Base-by-base conservation (phyloP, 2,113 vertebrate species). In the Hepsetus odoe region DNA sequence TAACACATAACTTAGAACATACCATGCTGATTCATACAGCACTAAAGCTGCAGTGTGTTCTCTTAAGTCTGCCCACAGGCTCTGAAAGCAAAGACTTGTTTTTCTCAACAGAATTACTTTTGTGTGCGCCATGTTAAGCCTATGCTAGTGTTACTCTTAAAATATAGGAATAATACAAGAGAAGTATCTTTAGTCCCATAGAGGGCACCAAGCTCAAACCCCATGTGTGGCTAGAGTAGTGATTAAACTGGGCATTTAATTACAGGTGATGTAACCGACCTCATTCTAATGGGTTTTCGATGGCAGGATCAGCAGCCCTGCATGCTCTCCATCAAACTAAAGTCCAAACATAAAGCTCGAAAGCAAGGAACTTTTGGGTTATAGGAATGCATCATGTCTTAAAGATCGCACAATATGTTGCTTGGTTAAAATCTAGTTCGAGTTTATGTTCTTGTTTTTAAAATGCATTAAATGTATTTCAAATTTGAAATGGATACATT, bases 201-300 rank as follows among this genome's bases (percentile, higher is more conserved):
- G 77, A 75, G n/a, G 46, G 22, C 81, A 75, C 26, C 38, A 35
- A 74, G 53, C 42, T 64, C 64, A 70, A 78, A 73, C 62, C 76
- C 51, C 76, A 49, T 22, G 30, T 71, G 76, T 74, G 74, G 35
- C 33, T 79, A 32, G 13, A 80, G 66, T 64, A 70, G 67, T 83
- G 77, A 80, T 80, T 79, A 83, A 83, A 76, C 46, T 2, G n/a
- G 73, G 66, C 72, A 49, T 65, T 79, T 82, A 79, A 82, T 75
- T 79, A 82, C 72, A 75, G 76, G 55, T 58, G 28, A 79, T 61
- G 30, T 75, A n/a, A 64, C 18, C 28, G 46, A 40, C n/a, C 33
- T 64, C 33, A 14, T 26, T 75, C 44, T 14, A 53, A 62, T 51
- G 6, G 16, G 32, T 78, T n/a, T 77, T 70, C 10, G 30, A 49